A percentile compares a stretch with the other conserved stretches of the same genome.
Conservation (phyloP, 2,113 vertebrate species). For the Odontesthes bonariensis region DNA sequence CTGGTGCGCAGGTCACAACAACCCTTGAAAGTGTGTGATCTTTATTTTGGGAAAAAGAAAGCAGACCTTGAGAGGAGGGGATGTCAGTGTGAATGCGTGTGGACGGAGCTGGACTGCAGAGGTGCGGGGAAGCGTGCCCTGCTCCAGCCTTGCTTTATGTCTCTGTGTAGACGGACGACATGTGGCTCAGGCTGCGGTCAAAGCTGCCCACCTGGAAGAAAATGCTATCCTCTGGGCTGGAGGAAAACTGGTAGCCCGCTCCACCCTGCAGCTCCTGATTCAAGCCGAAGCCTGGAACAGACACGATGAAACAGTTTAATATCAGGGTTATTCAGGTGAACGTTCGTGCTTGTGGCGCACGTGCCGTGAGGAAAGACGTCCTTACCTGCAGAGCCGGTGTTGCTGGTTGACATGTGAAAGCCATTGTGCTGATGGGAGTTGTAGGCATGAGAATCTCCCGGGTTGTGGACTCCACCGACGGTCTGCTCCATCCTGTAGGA, state of each 20-base stretch:
- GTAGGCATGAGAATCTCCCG: slow-evolving; percentile 87
- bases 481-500: slow-evolving; percentile 91
- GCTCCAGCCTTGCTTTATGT: slow-evolving; percentile 81
- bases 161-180: slow-evolving; percentile 94
- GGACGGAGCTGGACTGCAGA: slow-evolving; percentile 9
- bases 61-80: neutral
- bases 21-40: neutral
- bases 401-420: slow-evolving; percentile 86
- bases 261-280: slow-evolving; percentile 86
- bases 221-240: slow-evolving; percentile 87
- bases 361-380: rapidly evolving
- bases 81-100: slow-evolving; percentile 1
- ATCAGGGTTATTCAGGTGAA: neutral
- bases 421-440: slow-evolving; percentile 88
- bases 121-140: slow-evolving; percentile 26
- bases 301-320: slow-evolving; percentile 14
- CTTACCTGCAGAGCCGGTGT: slow-evolving; percentile 87
- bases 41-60: neutral
- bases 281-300: slow-evolving; percentile 87
- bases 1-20: slow-evolving; percentile 5
- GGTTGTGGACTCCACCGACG: slow-evolving; percentile 81
- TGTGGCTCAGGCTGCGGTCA: slow-evolving; percentile 94
- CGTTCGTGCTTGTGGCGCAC: neutral
- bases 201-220: slow-evolving; percentile 94
- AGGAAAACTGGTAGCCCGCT: slow-evolving; percentile 84